phyloP scores from a whole-genome alignment of 2,797 vertebrate species.

The Pteropus rufus region DNA sequence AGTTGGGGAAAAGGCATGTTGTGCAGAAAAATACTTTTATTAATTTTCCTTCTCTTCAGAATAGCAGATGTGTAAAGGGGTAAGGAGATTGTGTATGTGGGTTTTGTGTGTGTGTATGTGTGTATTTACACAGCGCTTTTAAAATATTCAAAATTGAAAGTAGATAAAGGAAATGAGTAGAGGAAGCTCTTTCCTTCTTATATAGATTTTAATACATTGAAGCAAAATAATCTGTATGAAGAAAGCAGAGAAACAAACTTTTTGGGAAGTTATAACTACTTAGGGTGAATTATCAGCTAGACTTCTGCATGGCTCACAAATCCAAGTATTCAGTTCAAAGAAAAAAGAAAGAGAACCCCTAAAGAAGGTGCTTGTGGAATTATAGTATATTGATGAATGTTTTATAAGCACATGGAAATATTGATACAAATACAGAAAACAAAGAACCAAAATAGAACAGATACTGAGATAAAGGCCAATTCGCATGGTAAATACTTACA shows the following conservation, averaged over 20 bases:
- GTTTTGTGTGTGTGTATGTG: neutral
- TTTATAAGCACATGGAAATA: neutral
- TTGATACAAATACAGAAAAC: neutral
- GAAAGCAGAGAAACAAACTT: neutral
- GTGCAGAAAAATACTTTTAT: neutral
- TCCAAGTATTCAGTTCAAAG: neutral
- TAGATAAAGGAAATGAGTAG: neutral
- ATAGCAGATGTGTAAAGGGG: neutral
- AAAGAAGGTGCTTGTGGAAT: neutral
- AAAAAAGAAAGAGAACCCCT: neutral
- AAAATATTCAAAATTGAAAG: neutral
- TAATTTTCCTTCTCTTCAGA: neutral
- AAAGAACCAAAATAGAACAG: neutral
- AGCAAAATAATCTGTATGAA: neutral
- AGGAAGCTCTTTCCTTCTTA: neutral
- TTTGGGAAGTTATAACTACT: neutral
- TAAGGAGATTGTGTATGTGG: neutral
- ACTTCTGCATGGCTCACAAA: neutral
- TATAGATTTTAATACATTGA: neutral
- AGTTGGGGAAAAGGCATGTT: neutral
- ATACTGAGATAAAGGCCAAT: fast-evolving
- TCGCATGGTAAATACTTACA: neutral
- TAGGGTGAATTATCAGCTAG: neutral
- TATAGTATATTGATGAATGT: neutral
- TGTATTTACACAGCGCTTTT: neutral